Conservation (phyloP, 2,113 vertebrate species). For the Pica pica region DNA sequence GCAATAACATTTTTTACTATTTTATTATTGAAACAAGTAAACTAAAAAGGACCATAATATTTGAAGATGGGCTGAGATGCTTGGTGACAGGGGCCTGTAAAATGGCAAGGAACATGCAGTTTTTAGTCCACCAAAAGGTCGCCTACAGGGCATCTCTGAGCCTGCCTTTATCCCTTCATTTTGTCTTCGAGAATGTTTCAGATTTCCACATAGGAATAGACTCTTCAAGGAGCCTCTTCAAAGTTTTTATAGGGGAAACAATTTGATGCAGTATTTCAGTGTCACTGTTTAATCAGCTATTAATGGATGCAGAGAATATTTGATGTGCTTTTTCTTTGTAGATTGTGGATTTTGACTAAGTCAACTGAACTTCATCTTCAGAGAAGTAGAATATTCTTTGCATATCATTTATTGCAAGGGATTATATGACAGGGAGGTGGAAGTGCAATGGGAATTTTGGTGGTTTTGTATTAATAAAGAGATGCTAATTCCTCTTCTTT, state of each 20-base stretch:
- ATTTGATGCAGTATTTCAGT: neutral
- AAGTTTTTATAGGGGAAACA: neutral
- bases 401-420: neutral
- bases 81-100: neutral
- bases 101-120: neutral
- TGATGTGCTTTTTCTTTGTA: neutral
- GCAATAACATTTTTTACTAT: neutral
- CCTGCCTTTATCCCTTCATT: neutral
- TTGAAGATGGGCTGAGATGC: neutral
- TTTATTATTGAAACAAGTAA: neutral
- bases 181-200: neutral
- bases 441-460: neutral
- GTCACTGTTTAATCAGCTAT: neutral
- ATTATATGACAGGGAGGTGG: neutral
- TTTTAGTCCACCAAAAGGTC: neutral
- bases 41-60: neutral
- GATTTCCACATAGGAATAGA: neutral
- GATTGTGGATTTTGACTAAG: neutral
- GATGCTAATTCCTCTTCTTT: neutral
- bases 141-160: neutral
- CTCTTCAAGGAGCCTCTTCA: neutral
- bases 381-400: neutral
- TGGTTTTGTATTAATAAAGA: neutral
- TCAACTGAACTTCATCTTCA: neutral
- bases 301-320: neutral